Conservation (phyloP, 2,113 vertebrate genomes). For the Hippocampus comes region DNA sequence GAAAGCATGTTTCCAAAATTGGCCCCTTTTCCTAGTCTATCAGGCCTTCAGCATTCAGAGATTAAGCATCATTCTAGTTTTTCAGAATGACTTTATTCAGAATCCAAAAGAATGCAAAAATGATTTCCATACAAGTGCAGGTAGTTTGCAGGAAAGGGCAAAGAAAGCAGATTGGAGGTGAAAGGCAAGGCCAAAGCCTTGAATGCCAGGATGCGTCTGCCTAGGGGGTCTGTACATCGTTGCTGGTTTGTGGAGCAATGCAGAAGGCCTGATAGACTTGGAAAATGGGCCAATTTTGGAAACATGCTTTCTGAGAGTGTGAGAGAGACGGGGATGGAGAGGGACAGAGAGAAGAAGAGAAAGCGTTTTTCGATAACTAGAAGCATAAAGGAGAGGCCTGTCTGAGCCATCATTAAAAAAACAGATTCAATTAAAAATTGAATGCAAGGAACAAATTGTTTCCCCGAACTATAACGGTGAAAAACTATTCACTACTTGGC, state of each 20-base stretch:
- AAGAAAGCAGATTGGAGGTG: conserved; percentile 10
- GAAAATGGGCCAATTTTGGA: conserved; percentile 33
- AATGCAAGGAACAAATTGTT: neutral
- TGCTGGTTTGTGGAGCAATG: conserved; percentile 16
- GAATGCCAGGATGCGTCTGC: conserved; percentile 39
- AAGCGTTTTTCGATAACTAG: neutral
- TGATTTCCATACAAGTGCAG: neutral
- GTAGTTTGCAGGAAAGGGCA: conserved; percentile 8
- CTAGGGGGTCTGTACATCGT: conserved; percentile 19
- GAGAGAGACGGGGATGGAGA: neutral
- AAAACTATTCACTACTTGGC: neutral
- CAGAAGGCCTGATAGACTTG: conserved; percentile 14
- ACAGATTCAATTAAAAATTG: neutral
- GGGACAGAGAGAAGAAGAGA: neutral
- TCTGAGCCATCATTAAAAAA: conserved; percentile 2
- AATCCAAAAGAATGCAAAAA: conserved; percentile 6
- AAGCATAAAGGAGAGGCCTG: neutral
- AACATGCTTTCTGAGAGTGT: neutral
- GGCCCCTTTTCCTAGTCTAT: conserved; percentile 26
- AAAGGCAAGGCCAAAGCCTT: conserved; percentile 19
- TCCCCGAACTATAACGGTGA: conserved; percentile 7
- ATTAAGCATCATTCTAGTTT: neutral
- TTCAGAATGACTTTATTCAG: conserved; percentile 9
- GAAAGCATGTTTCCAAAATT: conserved; percentile 19
- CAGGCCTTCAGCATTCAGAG: conserved; percentile 8